Conservation (phyloP, 2,888 invertebrate genomes). For the Thyatira batis region DNA sequence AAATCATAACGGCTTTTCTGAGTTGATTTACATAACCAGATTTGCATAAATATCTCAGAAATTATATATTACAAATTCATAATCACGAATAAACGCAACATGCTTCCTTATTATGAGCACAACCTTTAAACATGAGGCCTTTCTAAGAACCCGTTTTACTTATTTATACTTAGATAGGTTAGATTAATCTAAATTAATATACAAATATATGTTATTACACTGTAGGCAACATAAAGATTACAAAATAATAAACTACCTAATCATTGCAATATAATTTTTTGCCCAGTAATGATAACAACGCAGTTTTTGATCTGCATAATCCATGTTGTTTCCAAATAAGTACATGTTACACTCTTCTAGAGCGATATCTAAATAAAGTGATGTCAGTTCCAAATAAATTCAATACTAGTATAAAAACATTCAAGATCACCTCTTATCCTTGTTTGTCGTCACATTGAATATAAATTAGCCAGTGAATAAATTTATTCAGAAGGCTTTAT, state of each 20-base stretch:
- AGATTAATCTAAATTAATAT: too few species aligned
- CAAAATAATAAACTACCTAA: too few species aligned
- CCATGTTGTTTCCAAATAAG: neutral
- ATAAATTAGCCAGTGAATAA: neutral
- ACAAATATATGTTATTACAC: too few species aligned
- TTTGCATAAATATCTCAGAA: neutral
- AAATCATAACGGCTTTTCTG: too few species aligned
- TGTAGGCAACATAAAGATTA: neutral
- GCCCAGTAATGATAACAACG: neutral
- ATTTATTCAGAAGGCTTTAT: neutral
- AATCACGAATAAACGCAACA: neutral
- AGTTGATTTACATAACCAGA: neutral
- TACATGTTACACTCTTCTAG: neutral
- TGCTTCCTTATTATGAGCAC: neutral
- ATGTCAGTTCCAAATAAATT: neutral
- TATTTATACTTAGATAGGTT: too few species aligned
- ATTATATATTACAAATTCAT: neutral
- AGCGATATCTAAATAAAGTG: neutral
- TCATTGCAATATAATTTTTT: too few species aligned
- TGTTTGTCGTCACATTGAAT: neutral
- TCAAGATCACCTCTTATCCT: neutral
- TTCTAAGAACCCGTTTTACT: neutral
- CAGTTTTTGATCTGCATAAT: neutral
- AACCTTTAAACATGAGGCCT: neutral
- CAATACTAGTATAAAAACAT: neutral